phyloP scores from a whole-genome alignment of 2,797 vertebrate genomes.

The Myripristis murdjan region DNA sequence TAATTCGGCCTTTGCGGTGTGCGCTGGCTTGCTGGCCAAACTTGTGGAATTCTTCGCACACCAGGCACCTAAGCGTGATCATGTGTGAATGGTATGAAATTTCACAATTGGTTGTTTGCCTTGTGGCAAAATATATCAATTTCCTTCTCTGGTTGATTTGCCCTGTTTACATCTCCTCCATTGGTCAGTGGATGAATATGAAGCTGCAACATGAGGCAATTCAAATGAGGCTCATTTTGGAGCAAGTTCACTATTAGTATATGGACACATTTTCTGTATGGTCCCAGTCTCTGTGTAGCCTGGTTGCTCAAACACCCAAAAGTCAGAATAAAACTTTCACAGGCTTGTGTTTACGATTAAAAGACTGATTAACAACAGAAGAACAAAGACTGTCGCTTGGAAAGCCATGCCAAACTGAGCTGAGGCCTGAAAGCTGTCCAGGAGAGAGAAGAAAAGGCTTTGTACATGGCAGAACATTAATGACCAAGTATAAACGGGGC shows the following conservation, averaged over 20 bases:
- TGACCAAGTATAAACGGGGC: slow-evolving; percentile 13
- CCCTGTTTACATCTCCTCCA: too few species aligned
- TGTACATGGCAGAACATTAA: slow-evolving; percentile 38
- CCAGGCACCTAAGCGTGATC: slow-evolving; percentile 12
- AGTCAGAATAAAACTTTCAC: background rate
- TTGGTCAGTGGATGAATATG: slow-evolving; percentile 31
- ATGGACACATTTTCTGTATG: too few species aligned
- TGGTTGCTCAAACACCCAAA: background rate
- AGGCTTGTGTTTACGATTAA: background rate
- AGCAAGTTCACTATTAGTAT: too few species aligned
- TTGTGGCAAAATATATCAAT: slow-evolving; percentile 30
- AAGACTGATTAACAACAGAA: background rate
- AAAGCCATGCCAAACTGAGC: slow-evolving; percentile 11
- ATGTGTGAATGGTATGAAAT: slow-evolving; percentile 46
- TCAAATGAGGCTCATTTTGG: too few species aligned
- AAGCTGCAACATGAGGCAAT: slow-evolving; percentile 13
- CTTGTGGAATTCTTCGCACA: slow-evolving; percentile 37
- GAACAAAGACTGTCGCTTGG: background rate
- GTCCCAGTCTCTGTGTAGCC: too few species aligned
- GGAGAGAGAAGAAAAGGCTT: background rate
- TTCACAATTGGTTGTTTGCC: slow-evolving; percentile 44
- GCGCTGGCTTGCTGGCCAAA: slow-evolving; percentile 35
- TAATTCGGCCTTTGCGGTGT: slow-evolving; percentile 7
- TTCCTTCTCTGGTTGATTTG: background rate
- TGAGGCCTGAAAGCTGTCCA: slow-evolving; percentile 11